A percentile compares a stretch with the other conserved stretches of the same genome.
phyloP scores from a whole-genome alignment of 2,888 invertebrate species.

The Mythimna ferrago region DNA sequence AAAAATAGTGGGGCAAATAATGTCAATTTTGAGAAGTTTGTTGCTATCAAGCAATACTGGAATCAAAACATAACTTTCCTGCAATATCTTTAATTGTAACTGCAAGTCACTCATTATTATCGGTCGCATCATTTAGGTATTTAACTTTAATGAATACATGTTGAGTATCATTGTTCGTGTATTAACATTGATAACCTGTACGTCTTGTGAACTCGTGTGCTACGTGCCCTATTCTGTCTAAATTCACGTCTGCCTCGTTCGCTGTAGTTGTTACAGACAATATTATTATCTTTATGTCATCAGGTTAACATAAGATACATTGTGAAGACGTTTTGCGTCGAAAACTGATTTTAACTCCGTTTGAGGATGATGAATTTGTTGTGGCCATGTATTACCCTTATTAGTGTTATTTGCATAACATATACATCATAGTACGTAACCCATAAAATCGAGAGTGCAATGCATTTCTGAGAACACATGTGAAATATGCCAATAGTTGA shows the following conservation, averaged over 20 bases:
- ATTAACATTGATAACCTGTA: constrained; percentile 40
- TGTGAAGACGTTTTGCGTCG: background rate
- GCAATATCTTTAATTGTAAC: background rate
- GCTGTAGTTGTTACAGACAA: constrained; percentile 12
- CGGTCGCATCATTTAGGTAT: background rate
- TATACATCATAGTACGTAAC: background rate
- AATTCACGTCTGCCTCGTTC: constrained; percentile 29
- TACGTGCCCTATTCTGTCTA: constrained; percentile 33
- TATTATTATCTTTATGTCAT: background rate
- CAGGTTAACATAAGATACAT: background rate
- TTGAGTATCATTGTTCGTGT: constrained; percentile 3
- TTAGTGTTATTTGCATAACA: too few relatives aligned
- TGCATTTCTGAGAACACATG: background rate
- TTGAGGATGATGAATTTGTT: background rate
- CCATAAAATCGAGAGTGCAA: background rate
- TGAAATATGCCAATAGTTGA: background rate
- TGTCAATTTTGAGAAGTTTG: background rate
- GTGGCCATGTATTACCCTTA: background rate
- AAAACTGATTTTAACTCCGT: background rate
- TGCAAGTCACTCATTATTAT: constrained; percentile 4
- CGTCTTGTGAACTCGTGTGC: constrained; percentile 15
- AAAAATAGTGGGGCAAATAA: too few relatives aligned
- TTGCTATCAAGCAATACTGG: background rate
- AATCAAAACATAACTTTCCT: background rate
- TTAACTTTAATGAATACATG: background rate